Conservation (phyloP, 2,113 vertebrate genomes). For the Ailuropoda melanoleuca region DNA sequence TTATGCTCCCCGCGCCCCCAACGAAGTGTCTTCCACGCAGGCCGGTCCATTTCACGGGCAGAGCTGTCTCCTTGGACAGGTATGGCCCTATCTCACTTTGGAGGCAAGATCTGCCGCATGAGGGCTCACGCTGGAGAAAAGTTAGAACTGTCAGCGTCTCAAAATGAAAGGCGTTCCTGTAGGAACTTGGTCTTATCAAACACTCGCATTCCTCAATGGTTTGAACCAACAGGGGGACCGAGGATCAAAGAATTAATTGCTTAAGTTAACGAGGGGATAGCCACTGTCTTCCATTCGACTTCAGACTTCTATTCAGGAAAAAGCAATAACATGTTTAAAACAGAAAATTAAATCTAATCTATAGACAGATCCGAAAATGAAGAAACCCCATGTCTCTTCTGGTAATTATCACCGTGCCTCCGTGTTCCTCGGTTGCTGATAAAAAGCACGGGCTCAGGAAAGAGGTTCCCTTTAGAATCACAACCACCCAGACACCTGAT, state of each 20-base stretch:
- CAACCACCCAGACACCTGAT: background rate
- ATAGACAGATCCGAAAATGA: background rate
- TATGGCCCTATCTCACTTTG: background rate
- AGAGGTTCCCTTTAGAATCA: background rate
- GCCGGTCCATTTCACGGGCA: too few relatives aligned
- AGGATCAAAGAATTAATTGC: background rate
- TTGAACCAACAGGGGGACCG: too few relatives aligned
- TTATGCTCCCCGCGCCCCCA: background rate
- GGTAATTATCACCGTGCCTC: rapidly evolving
- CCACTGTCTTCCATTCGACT: background rate
- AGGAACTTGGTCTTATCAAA: background rate
- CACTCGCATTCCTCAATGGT: background rate
- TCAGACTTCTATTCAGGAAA: background rate
- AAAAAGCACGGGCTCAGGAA: rapidly evolving
- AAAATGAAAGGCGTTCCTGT: background rate
- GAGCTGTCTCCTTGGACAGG: too few relatives aligned
- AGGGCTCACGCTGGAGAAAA: background rate
- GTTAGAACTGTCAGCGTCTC: background rate
- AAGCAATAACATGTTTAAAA: background rate
- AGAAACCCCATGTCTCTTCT: background rate
- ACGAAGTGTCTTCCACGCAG: background rate
- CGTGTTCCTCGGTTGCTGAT: rapidly evolving
- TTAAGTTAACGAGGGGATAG: background rate
- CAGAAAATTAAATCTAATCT: background rate
- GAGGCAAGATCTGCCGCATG: rapidly evolving